A percentile compares a stretch with the other conserved stretches of the same genome.
These are phyloP conservation scores for Mastomys natalensis DNA, from an alignment of 2,113 vertebrate genomes.

Conservation along the genomic window DNA sequence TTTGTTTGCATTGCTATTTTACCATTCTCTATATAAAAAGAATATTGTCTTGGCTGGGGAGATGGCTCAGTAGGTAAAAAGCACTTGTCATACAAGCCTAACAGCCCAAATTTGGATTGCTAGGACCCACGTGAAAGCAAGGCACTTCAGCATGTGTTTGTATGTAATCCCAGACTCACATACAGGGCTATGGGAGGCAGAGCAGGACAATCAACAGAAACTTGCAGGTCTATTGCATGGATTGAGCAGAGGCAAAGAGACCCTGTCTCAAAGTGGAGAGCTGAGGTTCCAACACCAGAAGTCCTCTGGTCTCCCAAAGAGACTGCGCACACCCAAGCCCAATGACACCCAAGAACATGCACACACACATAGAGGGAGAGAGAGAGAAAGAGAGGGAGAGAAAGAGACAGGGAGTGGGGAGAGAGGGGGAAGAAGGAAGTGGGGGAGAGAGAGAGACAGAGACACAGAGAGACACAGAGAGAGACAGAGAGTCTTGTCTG, in stretches of 20 bases:
- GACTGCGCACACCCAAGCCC: background rate
- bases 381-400: background rate
- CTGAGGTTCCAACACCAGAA: background rate
- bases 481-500: background rate
- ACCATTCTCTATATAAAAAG: background rate
- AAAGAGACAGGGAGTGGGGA: too few relatives aligned
- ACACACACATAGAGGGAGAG: background rate
- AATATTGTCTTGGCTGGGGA: background rate
- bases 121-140: background rate
- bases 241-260: background rate
- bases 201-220: background rate
- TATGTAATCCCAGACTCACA: background rate
- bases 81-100: background rate
- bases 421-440: rapidly evolving
- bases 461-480: background rate
- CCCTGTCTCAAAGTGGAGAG: background rate
- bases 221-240: background rate
- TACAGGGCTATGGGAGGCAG: background rate
- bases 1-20: background rate
- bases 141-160: background rate
- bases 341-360: background rate
- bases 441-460: background rate
- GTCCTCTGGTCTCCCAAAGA: background rate
- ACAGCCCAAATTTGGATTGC: background rate
- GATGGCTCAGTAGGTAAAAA: background rate